Percentiles rank a stretch among this genome's conserved stretches.
Conservation (phyloP, 2,888 invertebrate species). For the Cephus runcator region DNA sequence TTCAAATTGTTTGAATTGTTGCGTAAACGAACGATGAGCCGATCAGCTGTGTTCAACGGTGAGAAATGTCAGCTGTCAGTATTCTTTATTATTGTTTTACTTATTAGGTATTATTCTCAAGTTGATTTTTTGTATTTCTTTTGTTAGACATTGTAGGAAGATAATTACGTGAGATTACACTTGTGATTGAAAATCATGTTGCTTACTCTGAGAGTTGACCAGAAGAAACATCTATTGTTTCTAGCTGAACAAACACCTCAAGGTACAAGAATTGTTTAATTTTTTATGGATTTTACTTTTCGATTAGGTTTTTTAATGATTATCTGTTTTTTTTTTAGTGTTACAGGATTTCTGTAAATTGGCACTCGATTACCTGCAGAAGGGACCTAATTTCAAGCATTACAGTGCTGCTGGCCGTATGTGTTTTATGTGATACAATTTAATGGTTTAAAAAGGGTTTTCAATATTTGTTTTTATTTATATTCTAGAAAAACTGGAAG, state of each 20-base stretch:
- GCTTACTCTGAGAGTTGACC: conserved; percentile 68
- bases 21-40: no score
- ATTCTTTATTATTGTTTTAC: neutral
- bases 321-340: conserved; percentile 63
- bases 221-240: conserved; percentile 70
- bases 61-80: neutral
- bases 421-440: conserved; percentile 27
- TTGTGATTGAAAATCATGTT: conserved; percentile 50
- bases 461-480: neutral
- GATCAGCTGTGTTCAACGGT: neutral
- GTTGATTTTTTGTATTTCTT: neutral
- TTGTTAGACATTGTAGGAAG: neutral
- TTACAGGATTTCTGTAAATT: conserved; percentile 78
- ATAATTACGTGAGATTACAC: neutral
- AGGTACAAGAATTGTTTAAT: conserved; percentile 56
- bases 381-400: conserved; percentile 74
- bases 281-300: conserved; percentile 17
- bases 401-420: conserved; percentile 73
- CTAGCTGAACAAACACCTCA: conserved; percentile 68
- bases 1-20: neutral
- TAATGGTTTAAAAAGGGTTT: conserved; percentile 1
- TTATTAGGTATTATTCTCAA: neutral
- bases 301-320: conserved; percentile 15
- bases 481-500: conserved; percentile 71
- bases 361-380: conserved; percentile 74